Conservation (phyloP, 2,888 invertebrate species). For the Pheosia gnoma region DNA sequence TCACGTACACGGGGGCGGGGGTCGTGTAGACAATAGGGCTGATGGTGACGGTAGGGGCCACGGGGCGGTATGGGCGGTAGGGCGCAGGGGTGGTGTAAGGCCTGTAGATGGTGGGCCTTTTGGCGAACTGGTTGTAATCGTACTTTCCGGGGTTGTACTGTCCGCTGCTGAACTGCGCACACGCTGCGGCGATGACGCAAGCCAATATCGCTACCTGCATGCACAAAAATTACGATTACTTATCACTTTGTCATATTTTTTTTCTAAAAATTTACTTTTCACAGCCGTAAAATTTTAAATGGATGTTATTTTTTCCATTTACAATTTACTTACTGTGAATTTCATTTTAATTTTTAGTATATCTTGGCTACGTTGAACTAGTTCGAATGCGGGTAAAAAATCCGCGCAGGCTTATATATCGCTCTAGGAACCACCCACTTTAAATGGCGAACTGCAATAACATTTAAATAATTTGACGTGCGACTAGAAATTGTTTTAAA, state of each 20-base stretch:
- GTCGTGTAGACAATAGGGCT: conserved; percentile 14
- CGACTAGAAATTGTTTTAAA: conserved; percentile 55
- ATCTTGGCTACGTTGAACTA: conserved; percentile 73
- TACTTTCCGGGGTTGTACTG: conserved; percentile 12
- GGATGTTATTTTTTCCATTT: conserved; percentile 16
- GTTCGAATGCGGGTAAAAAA: conserved; percentile 75
- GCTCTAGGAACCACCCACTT: conserved; percentile 72
- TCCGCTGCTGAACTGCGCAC: conserved; percentile 46
- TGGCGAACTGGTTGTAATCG: conserved; percentile 20
- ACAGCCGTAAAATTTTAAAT: conserved; percentile 11
- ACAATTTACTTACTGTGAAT: conserved; percentile 64
- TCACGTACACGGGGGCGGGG: conserved; percentile 14
- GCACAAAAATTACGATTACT: conserved; percentile 17
- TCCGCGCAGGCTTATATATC: conserved; percentile 75
- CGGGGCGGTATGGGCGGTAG: conserved; percentile 18
- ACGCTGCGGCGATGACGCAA: conserved; percentile 53
- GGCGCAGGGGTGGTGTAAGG: conserved; percentile 25
- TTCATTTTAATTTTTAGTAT: conserved; percentile 60
- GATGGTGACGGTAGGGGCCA: conserved; percentile 12
- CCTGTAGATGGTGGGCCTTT: conserved; percentile 18
- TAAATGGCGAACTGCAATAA: conserved; percentile 66
- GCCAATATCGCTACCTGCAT: conserved; percentile 57
- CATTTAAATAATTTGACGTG: conserved; percentile 72
- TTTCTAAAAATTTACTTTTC: conserved; percentile 9
- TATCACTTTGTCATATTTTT: conserved; percentile 13